phyloP scores from a whole-genome alignment of 2,888 invertebrate species.

The Mythimna loreyi region DNA sequence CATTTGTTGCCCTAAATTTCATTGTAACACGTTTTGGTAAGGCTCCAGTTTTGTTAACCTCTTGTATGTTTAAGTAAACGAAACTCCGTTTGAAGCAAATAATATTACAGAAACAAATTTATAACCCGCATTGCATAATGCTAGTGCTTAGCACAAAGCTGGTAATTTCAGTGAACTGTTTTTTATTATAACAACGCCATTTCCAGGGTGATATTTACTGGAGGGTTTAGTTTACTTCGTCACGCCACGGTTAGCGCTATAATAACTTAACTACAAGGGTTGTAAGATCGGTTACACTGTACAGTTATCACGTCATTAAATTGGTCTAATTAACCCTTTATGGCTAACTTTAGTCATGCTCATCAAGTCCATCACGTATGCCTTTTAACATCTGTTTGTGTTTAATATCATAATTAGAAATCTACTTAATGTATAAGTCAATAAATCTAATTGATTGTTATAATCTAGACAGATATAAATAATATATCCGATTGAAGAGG shows the following conservation, averaged over 20 bases:
- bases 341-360: not conserved
- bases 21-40: no score
- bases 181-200: slow-evolving; percentile 33
- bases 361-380: not conserved
- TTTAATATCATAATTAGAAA: not conserved
- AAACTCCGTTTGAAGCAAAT: slow-evolving; percentile 1
- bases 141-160: slow-evolving; percentile 18
- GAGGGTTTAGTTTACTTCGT: slow-evolving; percentile 52
- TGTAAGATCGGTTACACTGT: slow-evolving; percentile 33
- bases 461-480: slow-evolving; percentile 5
- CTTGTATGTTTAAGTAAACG: not conserved
- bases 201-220: slow-evolving; percentile 41
- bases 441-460: no score
- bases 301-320: slow-evolving; percentile 45
- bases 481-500: slow-evolving; percentile 12
- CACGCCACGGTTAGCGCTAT: slow-evolving; percentile 57
- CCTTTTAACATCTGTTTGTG: not conserved
- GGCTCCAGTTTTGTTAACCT: not conserved
- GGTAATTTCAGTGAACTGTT: not conserved
- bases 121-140: slow-evolving; percentile 19
- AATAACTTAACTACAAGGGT: slow-evolving; percentile 61
- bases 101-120: slow-evolving; percentile 8
- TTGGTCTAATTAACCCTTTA: slow-evolving; percentile 32
- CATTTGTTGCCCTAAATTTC: no score
- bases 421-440: no score